Base-by-base conservation (phyloP, 1,140 invertebrate genomes). In the Drosophila tropicalis region DNA sequence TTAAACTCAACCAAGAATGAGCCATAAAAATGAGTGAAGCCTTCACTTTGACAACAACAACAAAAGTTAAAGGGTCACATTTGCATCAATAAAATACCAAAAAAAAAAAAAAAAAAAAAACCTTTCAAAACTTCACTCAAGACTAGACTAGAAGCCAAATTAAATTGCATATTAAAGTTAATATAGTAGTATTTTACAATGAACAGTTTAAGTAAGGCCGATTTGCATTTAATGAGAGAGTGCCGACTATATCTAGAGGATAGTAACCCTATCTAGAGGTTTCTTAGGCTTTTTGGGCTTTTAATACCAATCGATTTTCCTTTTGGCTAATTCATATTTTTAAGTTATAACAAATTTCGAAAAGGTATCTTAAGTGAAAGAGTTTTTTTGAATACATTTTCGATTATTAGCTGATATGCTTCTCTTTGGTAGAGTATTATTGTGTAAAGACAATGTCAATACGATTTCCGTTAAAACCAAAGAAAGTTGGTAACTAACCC, bases 1-100 rank as follows among this genome's bases (percentile, higher is more conserved):
- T 64, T 56, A 51, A 62, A 62, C 81, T 70, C 75, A 57, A 79
- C 81, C 75, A 81, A 85, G 82, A 85, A 85, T 81, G 54, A 51
- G 67, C 51, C 64, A 64, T 36, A 58, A 69, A 65, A 36, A 74
- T 66, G 61, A 17, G 22, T n/a, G 25, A 55, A 40, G 64, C 81
- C 81, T 84, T 84, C 81, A 72, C 44, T 51, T 51, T 51, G 44
- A 51, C 44, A 51, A 10, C 17, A 51, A 9, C n/a, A n/a, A n/a
- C n/a, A 10, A 29, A 51, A 51, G 19, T 19, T 47, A 51, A 51
- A 51, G 44, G 44, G 44, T 22, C 44, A 51, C 44, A 51, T 51
- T 51, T 51, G 44, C 17, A 22, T 4, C 9, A 51, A 51, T 19
- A 22, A 51, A 19, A 10, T 22, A 1, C 34, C 17, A 19, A 6